Conservation (phyloP, 2,113 vertebrate genomes). For the Gracilinanus agilis region DNA sequence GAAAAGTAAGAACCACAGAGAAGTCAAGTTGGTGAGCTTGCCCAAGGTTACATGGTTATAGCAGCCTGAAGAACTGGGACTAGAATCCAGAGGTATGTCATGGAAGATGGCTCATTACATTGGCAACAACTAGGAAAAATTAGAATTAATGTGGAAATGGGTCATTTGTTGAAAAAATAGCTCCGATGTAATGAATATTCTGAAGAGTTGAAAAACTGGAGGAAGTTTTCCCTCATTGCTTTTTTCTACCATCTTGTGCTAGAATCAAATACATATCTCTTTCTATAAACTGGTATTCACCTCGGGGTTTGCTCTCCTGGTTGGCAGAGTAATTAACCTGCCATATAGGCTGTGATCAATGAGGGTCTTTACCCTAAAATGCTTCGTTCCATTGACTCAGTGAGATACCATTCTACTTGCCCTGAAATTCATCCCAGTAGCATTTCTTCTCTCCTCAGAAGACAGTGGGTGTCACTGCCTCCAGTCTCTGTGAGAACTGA, state of each 20-base stretch:
- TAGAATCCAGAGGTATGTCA: neutral
- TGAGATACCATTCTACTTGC: neutral
- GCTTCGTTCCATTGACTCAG: neutral
- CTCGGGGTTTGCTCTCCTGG: neutral
- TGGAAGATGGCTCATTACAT: neutral
- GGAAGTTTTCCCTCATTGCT: neutral
- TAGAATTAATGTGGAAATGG: neutral
- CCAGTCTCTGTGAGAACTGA: neutral
- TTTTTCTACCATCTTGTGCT: neutral
- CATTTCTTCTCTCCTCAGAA: neutral
- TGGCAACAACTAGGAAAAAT: neutral
- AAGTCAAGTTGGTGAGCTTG: neutral
- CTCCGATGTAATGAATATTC: neutral
- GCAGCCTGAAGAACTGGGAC: neutral
- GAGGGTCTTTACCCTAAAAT: neutral
- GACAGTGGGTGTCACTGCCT: neutral
- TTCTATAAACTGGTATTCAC: neutral
- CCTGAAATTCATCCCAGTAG: neutral
- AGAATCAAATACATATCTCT: neutral
- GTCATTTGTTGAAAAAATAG: neutral
- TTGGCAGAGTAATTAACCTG: neutral
- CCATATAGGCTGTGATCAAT: neutral
- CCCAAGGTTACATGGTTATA: neutral
- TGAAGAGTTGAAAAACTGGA: neutral
- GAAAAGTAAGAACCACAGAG: neutral